Evolutionary conservation across 2,113 vertebrate genomes (phyloP), one percentile per base, ranked within the genome.

Genomic region (Tylochromis polylepis): DNA sequence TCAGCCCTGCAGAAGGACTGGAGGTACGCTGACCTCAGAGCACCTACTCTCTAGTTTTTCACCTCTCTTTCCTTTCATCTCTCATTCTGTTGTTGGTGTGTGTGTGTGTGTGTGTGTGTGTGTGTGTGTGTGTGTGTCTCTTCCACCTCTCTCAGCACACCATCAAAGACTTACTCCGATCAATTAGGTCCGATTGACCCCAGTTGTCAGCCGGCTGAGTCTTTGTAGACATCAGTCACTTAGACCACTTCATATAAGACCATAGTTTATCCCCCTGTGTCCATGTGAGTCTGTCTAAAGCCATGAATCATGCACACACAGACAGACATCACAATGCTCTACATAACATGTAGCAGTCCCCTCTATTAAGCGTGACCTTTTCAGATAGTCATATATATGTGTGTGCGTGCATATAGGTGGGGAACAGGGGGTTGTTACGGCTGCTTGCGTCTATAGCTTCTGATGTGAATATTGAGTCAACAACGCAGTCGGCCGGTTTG

Each of bases 351-450:
- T 78, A 81, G 75, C 60, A 46, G 43, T 88, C 60, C 27, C 75
- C 5, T 83, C 84, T 89, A 93, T 93, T 88, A 90, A 92, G 72
- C 84, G 56, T 93, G 95, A 95, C 95, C 95, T 96, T 95, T 96
- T 90, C 89, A 81, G 57, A 85, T 79, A 36, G 80, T 27, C 75
- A 34, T 22, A 36, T 78, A 57, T 86, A 49, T 7, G 75, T 65
- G 34, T 36, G 81, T 4, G 51, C 1, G 31, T 29, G 4, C 2
- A 2, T 51, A 24, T 29, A 31, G 5, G 60, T 58, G 58, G 84
- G 43, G n/a, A 51, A 22, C 5, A 57, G 62, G 29, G 65, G 65
- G 60, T 24, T 70, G 59, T n/a, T 78, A 86, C 56, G 53, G 81
- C 58, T 85, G 84, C 51, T 59, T 85, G 87, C 34, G 79, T 91